These are phyloP conservation scores for Platygyra sinensis DNA, from an alignment of 64 coral and sea anemone genomes.

Conservation along the genomic window DNA sequence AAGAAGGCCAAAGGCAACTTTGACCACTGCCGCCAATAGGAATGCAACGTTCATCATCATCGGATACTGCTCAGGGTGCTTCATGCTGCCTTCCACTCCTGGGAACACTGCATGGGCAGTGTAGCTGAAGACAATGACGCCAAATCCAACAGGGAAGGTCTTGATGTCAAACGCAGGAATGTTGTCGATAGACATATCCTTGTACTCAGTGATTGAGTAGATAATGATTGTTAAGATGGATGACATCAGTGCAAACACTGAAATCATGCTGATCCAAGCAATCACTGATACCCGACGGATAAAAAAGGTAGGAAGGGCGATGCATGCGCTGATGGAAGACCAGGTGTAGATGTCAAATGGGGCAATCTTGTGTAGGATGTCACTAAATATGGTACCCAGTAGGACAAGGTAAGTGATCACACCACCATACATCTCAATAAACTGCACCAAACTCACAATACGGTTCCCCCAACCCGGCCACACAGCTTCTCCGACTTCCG, in stretches of 20 bases:
- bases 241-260: conserved; percentile 76
- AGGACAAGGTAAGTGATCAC: conserved; percentile 82
- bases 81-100: conserved; percentile 85
- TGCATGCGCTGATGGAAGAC: conserved; percentile 67
- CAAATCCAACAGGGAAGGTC: conserved; percentile 82
- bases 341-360: conserved; percentile 71
- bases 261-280: conserved; percentile 92
- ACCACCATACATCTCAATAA: conserved; percentile 89
- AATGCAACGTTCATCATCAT: conserved; percentile 91
- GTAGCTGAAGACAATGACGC: conserved; percentile 89
- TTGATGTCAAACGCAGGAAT: conserved; percentile 67
- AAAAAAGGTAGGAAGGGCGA: conserved; percentile 75
- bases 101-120: conserved; percentile 84
- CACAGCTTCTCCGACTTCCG: conserved; percentile 83
- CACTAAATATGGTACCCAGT: conserved; percentile 67
- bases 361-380: conserved; percentile 51
- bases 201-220: conserved; percentile 67
- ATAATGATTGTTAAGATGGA: conserved; percentile 71
- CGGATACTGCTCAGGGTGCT: conserved; percentile 69
- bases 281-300: conserved; percentile 89
- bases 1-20: conserved; percentile 71
- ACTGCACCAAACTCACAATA: conserved; percentile 82
- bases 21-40: conserved; percentile 64
- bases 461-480: conserved; percentile 88
- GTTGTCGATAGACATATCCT: conserved; percentile 64